Base-by-base conservation (phyloP, 2,888 invertebrate genomes). In the Brachycybe producta region DNA sequence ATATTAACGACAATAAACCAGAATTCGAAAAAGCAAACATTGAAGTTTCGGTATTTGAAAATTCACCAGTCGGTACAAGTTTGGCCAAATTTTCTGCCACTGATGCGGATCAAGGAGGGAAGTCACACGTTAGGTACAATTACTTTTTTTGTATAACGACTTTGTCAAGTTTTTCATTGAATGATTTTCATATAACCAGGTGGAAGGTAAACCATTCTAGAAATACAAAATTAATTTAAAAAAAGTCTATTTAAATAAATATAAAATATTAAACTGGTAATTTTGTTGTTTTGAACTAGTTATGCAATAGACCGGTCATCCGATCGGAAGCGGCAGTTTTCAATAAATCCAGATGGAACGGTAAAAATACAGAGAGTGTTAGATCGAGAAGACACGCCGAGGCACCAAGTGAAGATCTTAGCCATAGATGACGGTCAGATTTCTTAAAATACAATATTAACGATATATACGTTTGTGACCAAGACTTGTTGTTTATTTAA, bases 1-100 rank as follows among this genome's bases (percentile, higher is more conserved):
- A 97, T 67, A 65, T 70, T 54, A 97, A 97, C 72, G 95, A 97
- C 75, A 95, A 95, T 73, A 87, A 88, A 67, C 95, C 95, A 4
- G 84, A 84, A 63, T 94, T 90, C 66, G 90, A 92, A 63, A 78
- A 83, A 56, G 86, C 92, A 41, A 90, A 91, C 65, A 90, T 94
- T 60, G 91, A 88, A 71, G 84, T 84, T 3, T 82, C 82, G 13
- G 87, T 91, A 1, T 82, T 80, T 62, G 95, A 97, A 69, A 90
- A 94, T 66, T 87, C 90, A 2, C 82, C 83, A 64, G 81, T 88
- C 48, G 92, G 91, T 23, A 87, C 86, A 58, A 82, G 80, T 57
- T 71, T 97, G 59, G 91, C 92, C 67, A 86, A 85, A 17, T 97
- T 97, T 70, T 84, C 84, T 65, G 95, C 95, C 2, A 86, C 84